These are phyloP conservation scores for Drosophila acutilabella DNA, from an alignment of 2,888 invertebrate species.

Conservation along the genomic window DNA sequence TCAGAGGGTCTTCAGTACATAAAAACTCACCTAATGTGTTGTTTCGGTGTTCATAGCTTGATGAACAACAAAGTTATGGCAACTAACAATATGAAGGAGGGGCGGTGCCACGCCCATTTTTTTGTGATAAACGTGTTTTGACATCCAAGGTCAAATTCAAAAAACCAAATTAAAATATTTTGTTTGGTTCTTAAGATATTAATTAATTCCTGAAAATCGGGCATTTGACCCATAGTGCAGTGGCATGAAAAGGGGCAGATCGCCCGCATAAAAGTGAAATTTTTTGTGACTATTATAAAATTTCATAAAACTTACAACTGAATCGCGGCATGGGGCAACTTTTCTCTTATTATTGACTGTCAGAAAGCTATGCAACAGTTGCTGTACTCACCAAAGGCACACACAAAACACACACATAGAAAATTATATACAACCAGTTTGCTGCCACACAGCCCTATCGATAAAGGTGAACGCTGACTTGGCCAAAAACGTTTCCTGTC, in stretches of 20 bases:
- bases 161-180: no score
- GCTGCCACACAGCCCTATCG: conserved; percentile 37
- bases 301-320: conserved; percentile 16
- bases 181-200: no score
- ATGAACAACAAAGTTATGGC: no score
- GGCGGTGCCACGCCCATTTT: no score
- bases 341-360: conserved; percentile 47
- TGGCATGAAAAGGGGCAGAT: conserved; percentile 4
- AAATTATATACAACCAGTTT: conserved; percentile 37
- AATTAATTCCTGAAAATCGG: no score
- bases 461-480: conserved; percentile 15
- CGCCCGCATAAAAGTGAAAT: conserved; percentile 73
- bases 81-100: no score
- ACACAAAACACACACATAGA: background rate
- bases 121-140: no score
- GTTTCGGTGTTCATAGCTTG: no score
- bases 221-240: no score
- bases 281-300: conserved; percentile 66
- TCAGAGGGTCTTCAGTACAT: no score
- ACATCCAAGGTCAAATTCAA: no score
- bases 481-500: conserved; percentile 64
- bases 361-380: conserved; percentile 60
- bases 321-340: background rate
- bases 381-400: conserved; percentile 25
- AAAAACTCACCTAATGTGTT: no score